Evolutionary conservation across 2,113 vertebrate species (phyloP).

Genomic region (Amphiprion ocellaris): DNA sequence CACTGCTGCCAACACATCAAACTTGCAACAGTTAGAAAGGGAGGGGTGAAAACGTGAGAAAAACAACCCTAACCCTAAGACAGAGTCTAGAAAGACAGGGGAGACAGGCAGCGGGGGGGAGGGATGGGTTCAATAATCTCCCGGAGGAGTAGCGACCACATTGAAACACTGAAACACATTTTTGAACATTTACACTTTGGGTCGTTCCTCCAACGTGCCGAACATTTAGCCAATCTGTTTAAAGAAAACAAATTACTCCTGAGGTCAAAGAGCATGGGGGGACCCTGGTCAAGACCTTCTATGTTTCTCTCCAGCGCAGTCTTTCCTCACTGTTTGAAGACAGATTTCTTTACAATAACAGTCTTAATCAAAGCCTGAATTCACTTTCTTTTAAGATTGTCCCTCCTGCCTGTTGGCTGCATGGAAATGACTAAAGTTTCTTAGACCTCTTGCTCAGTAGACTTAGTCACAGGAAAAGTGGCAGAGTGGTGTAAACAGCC

Average conservation of each 20-base stretch:
- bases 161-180: constrained; percentile 59
- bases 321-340: constrained; percentile 81
- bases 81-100: constrained; percentile 24
- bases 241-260: constrained; percentile 81
- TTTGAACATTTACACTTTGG: constrained; percentile 78
- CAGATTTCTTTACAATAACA: constrained; percentile 86
- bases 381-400: constrained; percentile 64
- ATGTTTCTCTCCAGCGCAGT: constrained; percentile 66
- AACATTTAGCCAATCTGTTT: constrained; percentile 76
- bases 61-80: constrained; percentile 18
- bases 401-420: constrained; percentile 51
- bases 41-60: constrained; percentile 44
- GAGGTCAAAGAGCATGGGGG: constrained; percentile 67
- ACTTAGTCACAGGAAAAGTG: constrained; percentile 68
- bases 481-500: constrained; percentile 66
- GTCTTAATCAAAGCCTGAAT: constrained; percentile 83
- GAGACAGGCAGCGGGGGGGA: constrained; percentile 4
- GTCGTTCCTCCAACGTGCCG: constrained; percentile 63
- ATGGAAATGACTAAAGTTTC: constrained; percentile 78
- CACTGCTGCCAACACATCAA: constrained; percentile 55
- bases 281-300: constrained; percentile 73
- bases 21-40: constrained; percentile 22
- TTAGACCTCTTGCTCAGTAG: constrained; percentile 64
- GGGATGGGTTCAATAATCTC: constrained; percentile 39
- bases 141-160: constrained; percentile 58